phyloP scores from a whole-genome alignment of 2,888 invertebrate species.

The Trisateles emortualis region DNA sequence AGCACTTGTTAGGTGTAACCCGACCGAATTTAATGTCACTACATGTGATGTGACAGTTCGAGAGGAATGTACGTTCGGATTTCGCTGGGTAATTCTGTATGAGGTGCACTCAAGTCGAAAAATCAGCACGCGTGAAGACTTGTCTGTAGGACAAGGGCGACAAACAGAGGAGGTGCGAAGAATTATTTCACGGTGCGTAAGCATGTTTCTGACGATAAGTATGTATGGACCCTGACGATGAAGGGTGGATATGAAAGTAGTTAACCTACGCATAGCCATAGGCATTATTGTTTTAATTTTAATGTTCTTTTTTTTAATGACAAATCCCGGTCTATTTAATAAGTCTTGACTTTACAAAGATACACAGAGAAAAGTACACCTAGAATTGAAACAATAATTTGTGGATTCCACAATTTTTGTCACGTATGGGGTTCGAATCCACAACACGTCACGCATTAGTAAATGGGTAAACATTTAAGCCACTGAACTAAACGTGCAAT shows the following conservation, averaged over 20 bases:
- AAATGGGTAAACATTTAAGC: no score
- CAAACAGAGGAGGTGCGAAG: conserved; percentile 69
- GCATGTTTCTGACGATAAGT: conserved; percentile 30
- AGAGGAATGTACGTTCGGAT: conserved; percentile 51
- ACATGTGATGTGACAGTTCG: conserved; percentile 42
- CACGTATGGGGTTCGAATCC: no score
- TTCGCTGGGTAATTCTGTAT: conserved; percentile 57
- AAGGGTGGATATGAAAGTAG: not conserved
- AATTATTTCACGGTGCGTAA: conserved; percentile 74
- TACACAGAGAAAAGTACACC: no score
- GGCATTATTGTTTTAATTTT: not conserved
- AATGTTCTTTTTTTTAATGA: no score
- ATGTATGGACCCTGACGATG: conserved; percentile 16
- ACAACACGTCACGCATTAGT: no score
- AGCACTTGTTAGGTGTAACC: conserved; percentile 64
- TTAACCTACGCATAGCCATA: not conserved
- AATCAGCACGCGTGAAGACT: conserved; percentile 76
- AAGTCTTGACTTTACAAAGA: no score
- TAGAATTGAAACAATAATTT: no score
- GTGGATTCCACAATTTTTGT: no score
- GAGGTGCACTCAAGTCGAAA: conserved; percentile 73
- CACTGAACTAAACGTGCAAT: no score
- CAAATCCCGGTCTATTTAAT: no score
- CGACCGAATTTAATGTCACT: conserved; percentile 54
- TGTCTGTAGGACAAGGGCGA: conserved; percentile 66